phyloP scores from a whole-genome alignment of 1,140 invertebrate species.

The Brachionus calyciflorus region DNA sequence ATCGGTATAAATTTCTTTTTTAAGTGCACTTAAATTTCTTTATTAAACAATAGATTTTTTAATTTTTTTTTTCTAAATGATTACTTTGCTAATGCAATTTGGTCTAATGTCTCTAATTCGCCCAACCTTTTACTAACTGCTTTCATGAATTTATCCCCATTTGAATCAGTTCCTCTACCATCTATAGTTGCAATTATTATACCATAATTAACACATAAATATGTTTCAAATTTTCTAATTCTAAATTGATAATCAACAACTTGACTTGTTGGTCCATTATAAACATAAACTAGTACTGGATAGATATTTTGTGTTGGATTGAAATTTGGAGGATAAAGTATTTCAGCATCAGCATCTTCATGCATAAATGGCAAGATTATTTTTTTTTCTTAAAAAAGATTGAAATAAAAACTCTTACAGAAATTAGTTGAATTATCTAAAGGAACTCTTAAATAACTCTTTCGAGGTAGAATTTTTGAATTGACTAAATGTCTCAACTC shows the following conservation, averaged over 20 bases:
- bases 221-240: constrained; percentile 23
- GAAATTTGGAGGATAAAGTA: constrained; percentile 36
- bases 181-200: constrained; percentile 41
- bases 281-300: constrained; percentile 45
- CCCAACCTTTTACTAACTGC: constrained; percentile 27
- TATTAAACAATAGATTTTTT: not conserved
- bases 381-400: not conserved
- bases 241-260: constrained; percentile 32
- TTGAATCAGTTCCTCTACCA: constrained; percentile 33
- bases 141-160: constrained; percentile 41
- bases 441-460: constrained; percentile 26
- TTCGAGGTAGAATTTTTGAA: constrained; percentile 27
- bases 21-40: constrained; percentile 27
- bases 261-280: constrained; percentile 37
- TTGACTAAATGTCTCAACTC: not conserved
- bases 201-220: constrained; percentile 24
- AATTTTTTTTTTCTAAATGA: not conserved
- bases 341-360: constrained; percentile 45
- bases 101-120: constrained; percentile 14
- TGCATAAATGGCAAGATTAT: not conserved
- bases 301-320: constrained; percentile 8
- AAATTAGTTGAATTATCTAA: constrained; percentile 32
- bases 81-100: constrained; percentile 42
- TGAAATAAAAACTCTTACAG: not conserved
- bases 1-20: constrained; percentile 13